These are phyloP conservation scores for Heliconius charithonia DNA, from an alignment of 2,888 invertebrate species.

Conservation along the genomic window DNA sequence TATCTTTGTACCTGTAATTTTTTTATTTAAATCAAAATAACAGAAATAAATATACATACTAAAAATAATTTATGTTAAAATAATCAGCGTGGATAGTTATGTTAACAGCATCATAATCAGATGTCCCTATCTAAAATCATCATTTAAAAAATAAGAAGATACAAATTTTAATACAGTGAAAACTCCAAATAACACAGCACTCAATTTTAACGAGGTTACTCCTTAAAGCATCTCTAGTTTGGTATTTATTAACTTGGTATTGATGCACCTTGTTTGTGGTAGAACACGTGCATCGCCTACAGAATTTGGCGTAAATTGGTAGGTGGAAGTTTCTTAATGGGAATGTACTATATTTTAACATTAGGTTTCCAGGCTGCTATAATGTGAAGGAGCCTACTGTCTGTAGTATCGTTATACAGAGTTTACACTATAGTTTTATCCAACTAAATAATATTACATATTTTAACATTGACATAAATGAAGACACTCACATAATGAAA, in stretches of 20 bases:
- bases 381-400: not conserved
- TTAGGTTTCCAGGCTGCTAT: too few relatives aligned
- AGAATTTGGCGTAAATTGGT: too few relatives aligned
- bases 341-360: too few relatives aligned
- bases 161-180: not conserved
- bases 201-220: not conserved
- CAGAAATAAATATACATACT: not conserved
- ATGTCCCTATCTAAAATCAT: conserved; percentile 77
- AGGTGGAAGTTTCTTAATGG: too few relatives aligned
- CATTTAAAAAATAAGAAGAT: conserved; percentile 51
- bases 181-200: not conserved
- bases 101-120: conserved; percentile 73
- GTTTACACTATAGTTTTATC: not conserved
- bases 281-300: too few relatives aligned
- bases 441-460: not conserved
- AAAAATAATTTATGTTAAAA: not conserved
- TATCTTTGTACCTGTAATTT: conserved; percentile 12
- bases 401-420: not conserved
- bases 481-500: not conserved
- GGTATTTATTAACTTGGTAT: too few relatives aligned
- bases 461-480: not conserved
- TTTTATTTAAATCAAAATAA: not conserved
- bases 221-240: not conserved
- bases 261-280: too few relatives aligned
- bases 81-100: conserved; percentile 70